These are phyloP conservation scores for Cabera pusaria DNA, from an alignment of 2,888 invertebrate genomes.

Conservation along the genomic window DNA sequence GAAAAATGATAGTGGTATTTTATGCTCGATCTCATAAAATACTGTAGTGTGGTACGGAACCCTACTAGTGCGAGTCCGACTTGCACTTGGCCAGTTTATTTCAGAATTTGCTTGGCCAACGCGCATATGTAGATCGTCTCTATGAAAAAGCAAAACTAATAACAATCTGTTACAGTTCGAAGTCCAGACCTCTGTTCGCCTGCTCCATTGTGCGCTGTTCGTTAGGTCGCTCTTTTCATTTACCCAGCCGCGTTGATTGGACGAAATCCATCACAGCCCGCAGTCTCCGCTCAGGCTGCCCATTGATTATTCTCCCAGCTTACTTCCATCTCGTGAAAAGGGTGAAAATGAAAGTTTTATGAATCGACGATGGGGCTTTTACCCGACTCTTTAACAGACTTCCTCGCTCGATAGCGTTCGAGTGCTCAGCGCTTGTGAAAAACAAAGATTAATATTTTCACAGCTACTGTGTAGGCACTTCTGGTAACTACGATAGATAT, in stretches of 20 bases:
- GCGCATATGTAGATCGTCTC: too few species aligned
- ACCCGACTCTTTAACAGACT: slow-evolving; percentile 36
- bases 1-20: too few species aligned
- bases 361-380: slow-evolving; percentile 40
- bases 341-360: slow-evolving; percentile 46
- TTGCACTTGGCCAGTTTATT: too few species aligned
- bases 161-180: slow-evolving; percentile 59
- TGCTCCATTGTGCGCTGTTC: slow-evolving; percentile 48
- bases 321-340: slow-evolving; percentile 39
- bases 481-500: too few species aligned
- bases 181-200: slow-evolving; percentile 48
- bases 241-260: slow-evolving; percentile 56
- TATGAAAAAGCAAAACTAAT: slow-evolving; percentile 50
- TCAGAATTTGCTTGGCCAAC: too few species aligned
- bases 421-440: slow-evolving; percentile 31
- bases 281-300: slow-evolving; percentile 40
- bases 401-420: slow-evolving; percentile 35
- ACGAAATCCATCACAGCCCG: slow-evolving; percentile 54
- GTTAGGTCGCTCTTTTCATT: slow-evolving; percentile 60
- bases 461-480: slow-evolving; percentile 8
- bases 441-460: slow-evolving; percentile 29
- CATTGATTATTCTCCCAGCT: slow-evolving; percentile 51
- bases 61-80: too few species aligned
- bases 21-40: too few species aligned
- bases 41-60: too few species aligned